Evolutionary conservation across 2,113 vertebrate species (phyloP).

Genomic region (Strix uralensis): DNA sequence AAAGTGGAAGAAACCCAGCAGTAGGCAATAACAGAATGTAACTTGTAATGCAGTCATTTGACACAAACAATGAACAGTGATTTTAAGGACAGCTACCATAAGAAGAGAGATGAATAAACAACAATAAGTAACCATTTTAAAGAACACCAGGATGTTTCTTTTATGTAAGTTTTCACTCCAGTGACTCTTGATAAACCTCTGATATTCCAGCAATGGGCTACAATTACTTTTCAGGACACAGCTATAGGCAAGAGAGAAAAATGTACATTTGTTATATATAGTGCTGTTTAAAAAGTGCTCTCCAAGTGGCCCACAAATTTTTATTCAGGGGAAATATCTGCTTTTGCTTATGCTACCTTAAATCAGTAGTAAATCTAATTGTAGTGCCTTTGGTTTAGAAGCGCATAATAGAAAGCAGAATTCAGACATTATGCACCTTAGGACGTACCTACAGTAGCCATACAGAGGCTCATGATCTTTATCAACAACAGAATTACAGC

Average conservation of each 20-base stretch:
- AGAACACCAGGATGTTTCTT: background rate
- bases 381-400: background rate
- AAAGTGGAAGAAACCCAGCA: background rate
- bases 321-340: background rate
- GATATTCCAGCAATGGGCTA: background rate
- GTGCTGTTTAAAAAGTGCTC: background rate
- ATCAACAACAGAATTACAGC: background rate
- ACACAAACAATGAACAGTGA: background rate
- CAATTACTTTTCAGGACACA: background rate
- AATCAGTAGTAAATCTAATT: background rate
- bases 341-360: background rate
- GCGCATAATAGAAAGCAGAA: background rate
- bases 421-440: background rate
- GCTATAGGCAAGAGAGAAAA: background rate
- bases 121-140: background rate
- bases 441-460: background rate
- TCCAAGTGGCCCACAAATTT: background rate
- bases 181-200: background rate
- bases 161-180: background rate
- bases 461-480: background rate
- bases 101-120: background rate
- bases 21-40: background rate
- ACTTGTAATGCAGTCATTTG: background rate
- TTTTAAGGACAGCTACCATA: background rate
- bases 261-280: background rate